These are phyloP conservation scores for Atta cephalotes DNA, from an alignment of 1,140 invertebrate genomes.

Conservation along the genomic window DNA sequence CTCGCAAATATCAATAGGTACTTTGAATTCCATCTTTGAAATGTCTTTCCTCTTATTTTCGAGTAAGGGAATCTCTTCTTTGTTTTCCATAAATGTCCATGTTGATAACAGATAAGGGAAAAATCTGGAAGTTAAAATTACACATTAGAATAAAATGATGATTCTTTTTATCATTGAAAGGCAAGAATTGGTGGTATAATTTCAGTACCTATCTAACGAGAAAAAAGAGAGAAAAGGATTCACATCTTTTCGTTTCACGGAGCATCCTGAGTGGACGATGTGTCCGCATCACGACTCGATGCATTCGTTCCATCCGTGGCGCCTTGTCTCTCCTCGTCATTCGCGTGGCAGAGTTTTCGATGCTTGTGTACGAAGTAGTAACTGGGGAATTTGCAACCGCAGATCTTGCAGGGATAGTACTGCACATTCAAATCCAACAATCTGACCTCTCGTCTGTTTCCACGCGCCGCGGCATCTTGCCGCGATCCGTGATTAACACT, in stretches of 20 bases:
- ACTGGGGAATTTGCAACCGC: constrained; percentile 96
- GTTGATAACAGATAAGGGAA: neutral
- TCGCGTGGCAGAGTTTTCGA: constrained; percentile 92
- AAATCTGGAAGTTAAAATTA: constrained; percentile 1
- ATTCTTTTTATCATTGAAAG: neutral
- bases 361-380: constrained; percentile 98
- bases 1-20: constrained; percentile 24
- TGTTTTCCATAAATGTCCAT: neutral
- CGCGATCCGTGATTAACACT: constrained; percentile 18
- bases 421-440: constrained; percentile 93
- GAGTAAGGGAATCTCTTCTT: neutral
- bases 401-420: constrained; percentile 97
- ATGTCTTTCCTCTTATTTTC: neutral
- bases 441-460: constrained; percentile 87
- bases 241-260: constrained; percentile 41
- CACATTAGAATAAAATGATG: neutral
- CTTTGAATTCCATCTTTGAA: neutral
- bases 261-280: constrained; percentile 51
- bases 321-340: constrained; percentile 77
- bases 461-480: constrained; percentile 58
- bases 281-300: constrained; percentile 43
- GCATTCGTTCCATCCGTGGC: constrained; percentile 3
- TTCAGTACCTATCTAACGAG: neutral
- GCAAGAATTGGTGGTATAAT: neutral
- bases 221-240: neutral